A percentile compares a stretch with the other conserved stretches of the same genome.
Conservation (phyloP, 2,888 invertebrate species). For the Thymelicus sylvestris region DNA sequence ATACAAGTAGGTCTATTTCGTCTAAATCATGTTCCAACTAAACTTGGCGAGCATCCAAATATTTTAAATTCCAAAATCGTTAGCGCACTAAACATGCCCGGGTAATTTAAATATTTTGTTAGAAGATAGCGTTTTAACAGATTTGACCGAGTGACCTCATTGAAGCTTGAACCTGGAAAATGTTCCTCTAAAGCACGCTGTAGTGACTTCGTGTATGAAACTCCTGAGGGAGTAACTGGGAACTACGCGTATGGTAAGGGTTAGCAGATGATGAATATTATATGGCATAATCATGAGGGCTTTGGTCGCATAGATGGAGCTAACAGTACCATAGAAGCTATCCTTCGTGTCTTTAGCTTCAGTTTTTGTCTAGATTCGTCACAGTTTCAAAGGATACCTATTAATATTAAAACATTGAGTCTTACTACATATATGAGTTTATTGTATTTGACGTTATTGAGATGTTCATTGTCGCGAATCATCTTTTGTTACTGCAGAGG, state of each 20-base stretch:
- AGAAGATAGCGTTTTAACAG: constrained; percentile 1
- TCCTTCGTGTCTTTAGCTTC: no score
- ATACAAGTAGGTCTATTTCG: not conserved
- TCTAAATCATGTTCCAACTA: constrained; percentile 28
- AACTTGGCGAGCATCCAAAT: constrained; percentile 40
- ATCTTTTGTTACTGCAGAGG: no score
- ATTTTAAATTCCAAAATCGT: constrained; percentile 40
- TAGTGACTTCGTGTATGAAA: not conserved
- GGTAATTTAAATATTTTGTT: constrained; percentile 28
- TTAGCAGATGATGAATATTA: constrained; percentile 2
- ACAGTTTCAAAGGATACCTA: no score
- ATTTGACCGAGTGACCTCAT: constrained; percentile 18
- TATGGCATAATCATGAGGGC: constrained; percentile 8
- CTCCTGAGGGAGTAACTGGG: not conserved
- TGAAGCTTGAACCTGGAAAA: not conserved
- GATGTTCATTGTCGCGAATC: no score
- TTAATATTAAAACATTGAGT: no score
- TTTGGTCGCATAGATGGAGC: not conserved
- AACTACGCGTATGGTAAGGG: not conserved
- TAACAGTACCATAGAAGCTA: no score
- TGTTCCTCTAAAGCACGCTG: not conserved
- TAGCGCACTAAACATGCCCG: constrained; percentile 30
- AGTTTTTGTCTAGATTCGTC: no score
- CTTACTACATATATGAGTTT: no score
- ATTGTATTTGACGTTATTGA: no score